Evolutionary conservation across 2,888 invertebrate species (phyloP), one percentile per base, ranked within the genome.

Genomic region (Conus canariensis): DNA sequence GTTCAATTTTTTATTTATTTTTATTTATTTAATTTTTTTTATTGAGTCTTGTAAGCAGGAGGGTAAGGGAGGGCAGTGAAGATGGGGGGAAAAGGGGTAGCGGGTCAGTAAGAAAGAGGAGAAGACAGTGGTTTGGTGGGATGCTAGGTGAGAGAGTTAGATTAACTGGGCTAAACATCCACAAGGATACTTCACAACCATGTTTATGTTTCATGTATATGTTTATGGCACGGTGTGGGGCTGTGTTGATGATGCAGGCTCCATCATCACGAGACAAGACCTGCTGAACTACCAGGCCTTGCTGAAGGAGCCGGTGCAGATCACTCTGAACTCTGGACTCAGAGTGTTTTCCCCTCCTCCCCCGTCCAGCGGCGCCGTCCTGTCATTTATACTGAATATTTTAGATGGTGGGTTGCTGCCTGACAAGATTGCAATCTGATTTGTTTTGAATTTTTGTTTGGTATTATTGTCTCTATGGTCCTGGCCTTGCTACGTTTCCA

Each of bases 311-410:
- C 91, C 95, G 19, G 58, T 93, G 45, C 90, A 88, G 25, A 90
- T 91, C 0, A 92, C 87, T 30, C 90, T 95, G 59, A 85, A 89
- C 10, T 93, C 94, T 88, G 93, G 93, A 9, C 89, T 91, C 16
- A 92, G 74, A 22, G 90, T 94, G 70, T 90, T 93, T 88, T 90
- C 94, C 9, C 94, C 94, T 59, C 93, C 93, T 10, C 93, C 95
- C 14, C 95, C 95, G 58, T 93, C 93, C 88, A 92, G 95, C 91
- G 95, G 95, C 22, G 92, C 93, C 85, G 92, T 95, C 87, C 92
- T 95, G 87, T 91, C 94, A 87, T 94, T 95, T 89, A 95, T 95
- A 59, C 93, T 95, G 8, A 94, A 94, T 90, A 93, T 96, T 67
- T 88, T 95, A n/a, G 95, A 95, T 91, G 95, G 95, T 95, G 88